Conservation (phyloP, 2,888 invertebrate species). For the Antheraea yamamai region DNA sequence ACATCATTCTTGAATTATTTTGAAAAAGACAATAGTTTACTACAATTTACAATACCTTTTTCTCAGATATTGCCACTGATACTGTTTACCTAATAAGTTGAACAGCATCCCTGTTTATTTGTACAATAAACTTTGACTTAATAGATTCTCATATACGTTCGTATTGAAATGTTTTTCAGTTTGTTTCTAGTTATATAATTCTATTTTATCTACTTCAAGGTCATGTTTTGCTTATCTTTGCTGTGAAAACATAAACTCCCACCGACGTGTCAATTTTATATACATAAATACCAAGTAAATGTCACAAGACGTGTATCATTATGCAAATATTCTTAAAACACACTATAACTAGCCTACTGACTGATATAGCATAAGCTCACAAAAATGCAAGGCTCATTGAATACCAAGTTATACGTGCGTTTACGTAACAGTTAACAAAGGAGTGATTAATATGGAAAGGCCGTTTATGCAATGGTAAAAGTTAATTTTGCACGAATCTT, state of each 20-base stretch:
- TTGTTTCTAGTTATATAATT: neutral
- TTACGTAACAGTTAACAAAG: neutral
- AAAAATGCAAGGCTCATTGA: constrained; percentile 38
- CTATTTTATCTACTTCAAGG: neutral
- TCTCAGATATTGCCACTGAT: neutral
- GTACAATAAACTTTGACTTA: too few relatives aligned
- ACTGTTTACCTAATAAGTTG: neutral
- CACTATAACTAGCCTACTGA: constrained; percentile 32
- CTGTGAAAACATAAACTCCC: neutral
- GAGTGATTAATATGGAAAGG: neutral
- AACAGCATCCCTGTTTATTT: neutral
- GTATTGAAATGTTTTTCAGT: too few relatives aligned
- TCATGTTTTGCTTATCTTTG: neutral
- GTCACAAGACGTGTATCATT: constrained; percentile 27
- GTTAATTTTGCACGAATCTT: constrained; percentile 5
- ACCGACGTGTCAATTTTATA: constrained; percentile 4
- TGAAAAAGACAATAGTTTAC: too few relatives aligned
- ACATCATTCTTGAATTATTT: too few relatives aligned
- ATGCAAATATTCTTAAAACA: constrained; percentile 35
- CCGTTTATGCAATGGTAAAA: neutral
- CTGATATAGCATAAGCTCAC: constrained; percentile 33
- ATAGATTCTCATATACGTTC: too few relatives aligned
- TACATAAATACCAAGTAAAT: constrained; percentile 11
- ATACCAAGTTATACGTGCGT: neutral
- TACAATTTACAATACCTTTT: too few relatives aligned